A percentile compares a stretch with the other conserved stretches of the same genome.
These are phyloP conservation scores for Philypnodon macrostomus DNA, from an alignment of 2,797 vertebrate species.

Conservation along the genomic window DNA sequence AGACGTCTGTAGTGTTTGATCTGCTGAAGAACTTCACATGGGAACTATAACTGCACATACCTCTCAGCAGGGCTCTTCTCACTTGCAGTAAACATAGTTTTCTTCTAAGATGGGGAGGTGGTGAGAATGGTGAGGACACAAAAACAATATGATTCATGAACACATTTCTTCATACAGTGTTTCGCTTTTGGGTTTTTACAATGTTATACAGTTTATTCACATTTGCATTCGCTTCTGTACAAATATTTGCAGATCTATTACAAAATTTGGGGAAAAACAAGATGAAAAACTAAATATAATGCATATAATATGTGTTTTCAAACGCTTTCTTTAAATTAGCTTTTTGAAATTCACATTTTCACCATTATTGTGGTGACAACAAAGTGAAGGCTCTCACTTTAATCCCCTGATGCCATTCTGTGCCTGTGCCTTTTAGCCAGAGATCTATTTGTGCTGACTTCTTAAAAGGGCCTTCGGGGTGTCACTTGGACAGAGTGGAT, in stretches of 20 bases:
- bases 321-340: too few relatives aligned
- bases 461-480: slow-evolving; percentile 54
- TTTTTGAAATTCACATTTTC: too few relatives aligned
- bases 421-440: slow-evolving; percentile 27
- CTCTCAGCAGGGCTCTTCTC: slow-evolving; percentile 28
- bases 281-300: too few relatives aligned
- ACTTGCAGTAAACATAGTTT: slow-evolving; percentile 16
- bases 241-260: too few relatives aligned
- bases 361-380: too few relatives aligned
- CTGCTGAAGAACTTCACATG: slow-evolving; percentile 28
- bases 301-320: too few relatives aligned
- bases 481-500: slow-evolving; percentile 56
- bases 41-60: slow-evolving; percentile 33
- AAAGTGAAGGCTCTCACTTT: slow-evolving; percentile 10
- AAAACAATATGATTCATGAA: slow-evolving; percentile 58
- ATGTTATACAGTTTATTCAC: slow-evolving; percentile 15
- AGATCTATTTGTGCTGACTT: slow-evolving; percentile 63
- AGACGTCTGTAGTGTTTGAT: slow-evolving; percentile 43
- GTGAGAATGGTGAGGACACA: slow-evolving; percentile 24
- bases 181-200: slow-evolving; percentile 46
- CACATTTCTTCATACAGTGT: slow-evolving; percentile 20
- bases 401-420: slow-evolving; percentile 4
- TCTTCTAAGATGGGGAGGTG: slow-evolving; percentile 25
- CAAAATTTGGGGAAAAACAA: too few relatives aligned
- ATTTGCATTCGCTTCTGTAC: too few relatives aligned